Evolutionary conservation across 2,113 vertebrate species (phyloP).

Genomic region (Etheostoma spectabile): DNA sequence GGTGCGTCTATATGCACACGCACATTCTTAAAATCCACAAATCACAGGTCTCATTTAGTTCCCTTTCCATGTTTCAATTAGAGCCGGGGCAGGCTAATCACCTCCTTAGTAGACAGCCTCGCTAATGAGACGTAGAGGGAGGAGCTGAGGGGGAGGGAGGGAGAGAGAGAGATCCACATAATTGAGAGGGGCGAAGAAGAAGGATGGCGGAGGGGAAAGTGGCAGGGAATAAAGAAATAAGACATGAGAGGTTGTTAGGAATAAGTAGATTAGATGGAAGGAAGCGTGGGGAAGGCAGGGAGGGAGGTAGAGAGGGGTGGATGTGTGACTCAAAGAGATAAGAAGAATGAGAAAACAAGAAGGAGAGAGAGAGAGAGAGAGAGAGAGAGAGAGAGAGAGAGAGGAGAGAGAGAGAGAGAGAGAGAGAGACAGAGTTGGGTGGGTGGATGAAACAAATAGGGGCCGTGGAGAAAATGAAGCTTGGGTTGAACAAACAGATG

Average conservation of each 20-base stretch:
- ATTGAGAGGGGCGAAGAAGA: constrained; percentile 63
- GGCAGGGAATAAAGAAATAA: constrained; percentile 53
- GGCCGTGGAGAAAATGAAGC: constrained; percentile 50
- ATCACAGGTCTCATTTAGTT: constrained; percentile 81
- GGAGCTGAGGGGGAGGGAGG: constrained; percentile 66
- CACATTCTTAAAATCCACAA: constrained; percentile 50
- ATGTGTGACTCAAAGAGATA: constrained; percentile 8
- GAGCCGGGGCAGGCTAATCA: constrained; percentile 78
- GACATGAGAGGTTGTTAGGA: constrained; percentile 65
- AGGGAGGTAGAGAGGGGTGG: constrained; percentile 8
- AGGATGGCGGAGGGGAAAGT: constrained; percentile 49
- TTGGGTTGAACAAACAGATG: constrained; percentile 58
- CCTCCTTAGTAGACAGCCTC: constrained; percentile 80
- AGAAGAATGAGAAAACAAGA: not conserved
- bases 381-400: constrained; percentile 10
- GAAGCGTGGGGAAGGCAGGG: not conserved
- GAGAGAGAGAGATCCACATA: constrained; percentile 46
- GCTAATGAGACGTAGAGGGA: constrained; percentile 77
- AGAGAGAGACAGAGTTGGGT: constrained; percentile 40
- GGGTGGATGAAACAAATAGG: constrained; percentile 64
- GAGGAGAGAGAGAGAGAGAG: too few relatives aligned
- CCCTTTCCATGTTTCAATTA: constrained; percentile 81
- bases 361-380: constrained; percentile 21
- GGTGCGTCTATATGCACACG: not conserved
- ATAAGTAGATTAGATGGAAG: constrained; percentile 64